Evolutionary conservation across 2,888 invertebrate species (phyloP).

Genomic region (Geotrupes spiniger): DNA sequence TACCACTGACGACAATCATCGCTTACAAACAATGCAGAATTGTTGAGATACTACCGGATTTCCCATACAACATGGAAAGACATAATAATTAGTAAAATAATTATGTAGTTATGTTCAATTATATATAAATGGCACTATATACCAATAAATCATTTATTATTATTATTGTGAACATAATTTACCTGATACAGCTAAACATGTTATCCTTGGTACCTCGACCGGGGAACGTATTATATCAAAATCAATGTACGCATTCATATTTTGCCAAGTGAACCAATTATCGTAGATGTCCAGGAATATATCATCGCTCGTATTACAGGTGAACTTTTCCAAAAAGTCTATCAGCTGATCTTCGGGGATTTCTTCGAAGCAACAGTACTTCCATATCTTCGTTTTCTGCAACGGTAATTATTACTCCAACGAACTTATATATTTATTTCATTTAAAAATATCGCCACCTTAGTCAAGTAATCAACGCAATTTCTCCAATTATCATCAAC

Average conservation of each 20-base stretch:
- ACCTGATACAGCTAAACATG: constrained; percentile 44
- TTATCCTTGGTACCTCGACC: constrained; percentile 41
- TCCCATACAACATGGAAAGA: no score
- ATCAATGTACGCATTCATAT: constrained; percentile 35
- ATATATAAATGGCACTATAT: no score
- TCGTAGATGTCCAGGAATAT: constrained; percentile 44
- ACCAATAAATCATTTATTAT: no score
- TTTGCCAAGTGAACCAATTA: constrained; percentile 45
- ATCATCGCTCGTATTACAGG: constrained; percentile 18
- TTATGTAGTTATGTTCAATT: no score
- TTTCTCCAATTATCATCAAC: constrained; percentile 37
- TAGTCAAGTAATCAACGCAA: constrained; percentile 41
- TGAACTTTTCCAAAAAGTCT: constrained; percentile 41
- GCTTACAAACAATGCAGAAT: no score
- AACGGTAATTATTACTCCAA: no score
- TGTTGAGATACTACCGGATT: no score
- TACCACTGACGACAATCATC: no score
- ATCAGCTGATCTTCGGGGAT: constrained; percentile 43
- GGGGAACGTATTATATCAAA: constrained; percentile 41
- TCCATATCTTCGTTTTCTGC: constrained; percentile 46
- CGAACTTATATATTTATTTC: no score
- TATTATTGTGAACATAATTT: no score
- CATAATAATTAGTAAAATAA: no score
- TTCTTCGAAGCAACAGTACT: constrained; percentile 44
- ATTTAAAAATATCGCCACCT: constrained; percentile 37